A percentile compares a stretch with the other conserved stretches of the same genome.
Conservation (phyloP, 2,888 invertebrate genomes). For the Trypoxylon attenuatum region DNA sequence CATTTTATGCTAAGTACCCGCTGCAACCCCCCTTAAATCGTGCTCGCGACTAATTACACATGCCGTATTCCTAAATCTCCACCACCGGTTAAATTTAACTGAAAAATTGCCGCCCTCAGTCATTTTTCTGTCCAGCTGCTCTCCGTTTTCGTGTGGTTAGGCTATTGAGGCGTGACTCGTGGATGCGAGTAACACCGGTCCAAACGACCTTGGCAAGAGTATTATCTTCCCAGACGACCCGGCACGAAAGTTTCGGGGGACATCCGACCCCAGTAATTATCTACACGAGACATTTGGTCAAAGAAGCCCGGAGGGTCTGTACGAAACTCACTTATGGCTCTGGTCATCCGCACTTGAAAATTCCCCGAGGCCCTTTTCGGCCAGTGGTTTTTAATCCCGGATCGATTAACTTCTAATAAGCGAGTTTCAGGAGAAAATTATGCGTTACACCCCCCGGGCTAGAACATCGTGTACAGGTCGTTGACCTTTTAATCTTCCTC, state of each 20-base stretch:
- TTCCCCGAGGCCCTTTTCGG: constrained; percentile 62
- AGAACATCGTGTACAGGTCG: not conserved
- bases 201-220: constrained; percentile 25
- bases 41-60: constrained; percentile 41
- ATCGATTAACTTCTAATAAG: constrained; percentile 59
- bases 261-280: constrained; percentile 68
- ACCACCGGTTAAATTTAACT: not conserved
- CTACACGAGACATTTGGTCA: constrained; percentile 68
- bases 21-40: constrained; percentile 41
- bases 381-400: constrained; percentile 64
- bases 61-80: not conserved
- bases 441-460: constrained; percentile 24
- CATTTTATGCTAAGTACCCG: constrained; percentile 69
- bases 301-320: constrained; percentile 55
- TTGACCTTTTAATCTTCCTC: constrained; percentile 2
- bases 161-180: not conserved
- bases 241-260: constrained; percentile 23
- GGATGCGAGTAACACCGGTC: constrained; percentile 16
- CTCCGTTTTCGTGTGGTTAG: constrained; percentile 1
- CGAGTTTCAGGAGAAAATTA: constrained; percentile 54
- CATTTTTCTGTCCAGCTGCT: not conserved
- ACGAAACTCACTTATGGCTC: constrained; percentile 66
- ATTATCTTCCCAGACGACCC: constrained; percentile 39
- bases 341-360: constrained; percentile 63
- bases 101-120: no score